phyloP scores from a whole-genome alignment of 2,113 vertebrate species.

The Amazona vittata region DNA sequence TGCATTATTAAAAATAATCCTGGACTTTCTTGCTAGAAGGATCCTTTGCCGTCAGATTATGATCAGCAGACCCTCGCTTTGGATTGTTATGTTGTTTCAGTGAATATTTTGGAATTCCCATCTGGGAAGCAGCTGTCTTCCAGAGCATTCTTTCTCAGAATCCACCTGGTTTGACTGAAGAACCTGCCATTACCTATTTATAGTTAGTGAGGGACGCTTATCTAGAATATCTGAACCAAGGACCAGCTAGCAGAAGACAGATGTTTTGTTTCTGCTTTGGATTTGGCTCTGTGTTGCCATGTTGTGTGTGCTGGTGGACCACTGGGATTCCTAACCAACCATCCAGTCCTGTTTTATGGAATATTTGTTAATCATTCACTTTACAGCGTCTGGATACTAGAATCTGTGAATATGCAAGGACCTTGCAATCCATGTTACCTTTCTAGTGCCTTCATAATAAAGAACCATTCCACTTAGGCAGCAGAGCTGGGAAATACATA shows the following conservation, averaged over 20 bases:
- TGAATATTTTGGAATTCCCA: not conserved
- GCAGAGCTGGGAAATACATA: conserved; percentile 61
- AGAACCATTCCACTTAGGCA: not conserved
- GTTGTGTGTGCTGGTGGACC: not conserved
- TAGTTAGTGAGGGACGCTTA: not conserved
- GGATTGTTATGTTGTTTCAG: not conserved
- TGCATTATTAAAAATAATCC: not conserved
- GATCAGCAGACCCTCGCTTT: not conserved
- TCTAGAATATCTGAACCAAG: not conserved
- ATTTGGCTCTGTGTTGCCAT: not conserved
- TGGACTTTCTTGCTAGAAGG: not conserved
- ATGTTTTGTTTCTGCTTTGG: not conserved
- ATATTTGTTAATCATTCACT: not conserved
- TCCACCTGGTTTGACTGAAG: not conserved
- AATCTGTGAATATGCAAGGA: not conserved
- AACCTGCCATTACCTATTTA: not conserved
- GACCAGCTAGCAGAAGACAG: not conserved
- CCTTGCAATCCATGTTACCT: fast-evolving
- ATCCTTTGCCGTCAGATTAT: not conserved
- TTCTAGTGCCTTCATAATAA: not conserved
- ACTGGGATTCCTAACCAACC: not conserved
- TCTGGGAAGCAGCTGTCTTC: not conserved
- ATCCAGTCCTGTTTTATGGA: not conserved
- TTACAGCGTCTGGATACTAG: not conserved
- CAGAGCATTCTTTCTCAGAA: not conserved